A percentile compares a stretch with the other conserved stretches of the same genome.
phyloP scores from a whole-genome alignment of 2,797 vertebrate genomes.

The Sus cebifrons region DNA sequence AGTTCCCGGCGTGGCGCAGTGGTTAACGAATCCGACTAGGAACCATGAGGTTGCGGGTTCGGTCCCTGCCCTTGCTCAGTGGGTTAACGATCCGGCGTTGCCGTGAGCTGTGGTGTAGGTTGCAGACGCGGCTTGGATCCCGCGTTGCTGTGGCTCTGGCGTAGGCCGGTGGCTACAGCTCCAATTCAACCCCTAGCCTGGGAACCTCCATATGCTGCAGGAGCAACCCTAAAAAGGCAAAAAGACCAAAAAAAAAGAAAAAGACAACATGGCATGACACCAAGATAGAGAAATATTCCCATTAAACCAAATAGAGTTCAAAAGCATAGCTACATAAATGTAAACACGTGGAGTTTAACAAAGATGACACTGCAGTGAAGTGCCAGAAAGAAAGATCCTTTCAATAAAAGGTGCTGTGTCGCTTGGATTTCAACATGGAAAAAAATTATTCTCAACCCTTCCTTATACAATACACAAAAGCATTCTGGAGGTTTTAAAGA shows the following conservation, averaged over 20 bases:
- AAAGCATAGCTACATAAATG: not conserved
- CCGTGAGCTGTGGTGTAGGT: too few species aligned
- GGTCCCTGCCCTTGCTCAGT: too few species aligned
- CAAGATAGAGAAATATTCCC: not conserved
- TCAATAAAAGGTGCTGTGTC: not conserved
- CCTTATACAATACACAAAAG: constrained; percentile 14
- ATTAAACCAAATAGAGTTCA: not conserved
- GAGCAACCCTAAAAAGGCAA: too few species aligned
- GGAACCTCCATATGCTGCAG: too few species aligned
- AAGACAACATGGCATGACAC: not conserved
- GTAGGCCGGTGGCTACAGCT: too few species aligned
- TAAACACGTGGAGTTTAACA: not conserved
- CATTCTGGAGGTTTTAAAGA: constrained; percentile 3
- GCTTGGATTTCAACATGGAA: not conserved
- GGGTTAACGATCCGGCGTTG: too few species aligned
- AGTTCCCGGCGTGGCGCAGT: too few species aligned
- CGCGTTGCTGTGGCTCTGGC: too few species aligned
- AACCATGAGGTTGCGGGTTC: too few species aligned
- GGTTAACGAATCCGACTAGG: too few species aligned
- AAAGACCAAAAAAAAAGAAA: not conserved
- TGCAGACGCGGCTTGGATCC: too few species aligned
- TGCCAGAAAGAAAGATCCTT: constrained; percentile 17
- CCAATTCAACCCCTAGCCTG: too few species aligned
- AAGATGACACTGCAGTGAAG: not conserved
- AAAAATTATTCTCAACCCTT: constrained; percentile 3